Evolutionary conservation across 2,113 vertebrate species (phyloP).

Genomic region (Scalopus aquaticus): DNA sequence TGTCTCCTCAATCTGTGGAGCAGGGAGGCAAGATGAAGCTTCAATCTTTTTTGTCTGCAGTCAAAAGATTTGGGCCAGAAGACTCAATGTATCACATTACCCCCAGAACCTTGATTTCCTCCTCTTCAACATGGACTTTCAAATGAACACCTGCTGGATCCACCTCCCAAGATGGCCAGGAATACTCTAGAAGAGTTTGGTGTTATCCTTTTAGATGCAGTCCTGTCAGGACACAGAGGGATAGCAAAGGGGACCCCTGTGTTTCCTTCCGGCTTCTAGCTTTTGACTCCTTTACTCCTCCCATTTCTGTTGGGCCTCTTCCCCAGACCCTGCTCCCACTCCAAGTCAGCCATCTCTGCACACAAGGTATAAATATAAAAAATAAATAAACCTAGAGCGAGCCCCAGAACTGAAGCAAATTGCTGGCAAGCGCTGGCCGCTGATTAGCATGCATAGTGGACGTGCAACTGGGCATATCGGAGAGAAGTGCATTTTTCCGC

Average conservation of each 20-base stretch:
- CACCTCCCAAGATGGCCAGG: neutral
- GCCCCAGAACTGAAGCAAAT: constrained; percentile 73
- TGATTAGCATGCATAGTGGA: constrained; percentile 78
- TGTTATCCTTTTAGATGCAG: neutral
- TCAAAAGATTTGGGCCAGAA: constrained; percentile 13
- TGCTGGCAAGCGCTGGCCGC: constrained; percentile 50
- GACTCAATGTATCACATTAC: constrained; percentile 33
- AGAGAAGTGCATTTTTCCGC: constrained; percentile 48
- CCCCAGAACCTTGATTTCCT: neutral
- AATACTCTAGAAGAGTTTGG: neutral
- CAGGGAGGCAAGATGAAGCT: neutral
- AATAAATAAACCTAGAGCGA: constrained; percentile 69
- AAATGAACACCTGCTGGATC: neutral
- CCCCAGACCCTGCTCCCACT: constrained; percentile 15
- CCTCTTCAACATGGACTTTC: constrained; percentile 19
- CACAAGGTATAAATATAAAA: constrained; percentile 73
- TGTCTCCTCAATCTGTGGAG: neutral
- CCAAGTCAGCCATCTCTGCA: constrained; percentile 50
- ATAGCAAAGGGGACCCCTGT: neutral
- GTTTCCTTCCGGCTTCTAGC: neutral
- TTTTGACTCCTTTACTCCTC: constrained; percentile 7
- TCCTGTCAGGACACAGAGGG: neutral
- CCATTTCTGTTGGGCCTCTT: constrained; percentile 34
- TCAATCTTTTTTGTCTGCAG: neutral
- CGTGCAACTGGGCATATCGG: constrained; percentile 74